A percentile compares a stretch with the other conserved stretches of the same genome.
Conservation (phyloP, 2,888 invertebrate species). For the Apodemia duryi region DNA sequence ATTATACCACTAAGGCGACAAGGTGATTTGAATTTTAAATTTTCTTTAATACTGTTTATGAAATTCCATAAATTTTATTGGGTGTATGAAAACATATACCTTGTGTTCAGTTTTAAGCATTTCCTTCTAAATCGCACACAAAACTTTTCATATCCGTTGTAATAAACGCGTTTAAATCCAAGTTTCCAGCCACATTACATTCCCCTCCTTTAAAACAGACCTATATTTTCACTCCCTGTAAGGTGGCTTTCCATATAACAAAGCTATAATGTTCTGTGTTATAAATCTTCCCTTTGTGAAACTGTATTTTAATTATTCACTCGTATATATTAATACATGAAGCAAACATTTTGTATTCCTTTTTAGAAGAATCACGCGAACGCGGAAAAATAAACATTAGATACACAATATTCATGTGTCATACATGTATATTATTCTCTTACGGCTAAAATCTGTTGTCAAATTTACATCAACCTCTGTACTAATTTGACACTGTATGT, state of each 20-base stretch:
- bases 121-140: not conserved
- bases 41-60: not conserved
- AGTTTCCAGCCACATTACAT: not conserved
- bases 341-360: too few relatives aligned
- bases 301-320: too few relatives aligned
- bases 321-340: too few relatives aligned
- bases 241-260: not conserved
- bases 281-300: too few relatives aligned
- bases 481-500: too few relatives aligned
- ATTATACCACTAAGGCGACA: not conserved
- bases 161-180: constrained; percentile 1
- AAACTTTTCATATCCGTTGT: constrained; percentile 4
- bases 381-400: too few relatives aligned
- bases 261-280: not conserved
- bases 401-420: too few relatives aligned
- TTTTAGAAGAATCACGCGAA: too few relatives aligned
- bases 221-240: not conserved
- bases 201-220: constrained; percentile 3
- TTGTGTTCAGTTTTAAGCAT: not conserved
- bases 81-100: not conserved
- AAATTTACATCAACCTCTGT: too few relatives aligned
- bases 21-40: not conserved
- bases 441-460: too few relatives aligned
- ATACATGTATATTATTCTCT: too few relatives aligned
- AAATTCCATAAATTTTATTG: not conserved